Percentiles rank a stretch among this genome's conserved stretches.
These are phyloP conservation scores for Caranx ignobilis DNA, from an alignment of 2,113 vertebrate species.

Conservation along the genomic window DNA sequence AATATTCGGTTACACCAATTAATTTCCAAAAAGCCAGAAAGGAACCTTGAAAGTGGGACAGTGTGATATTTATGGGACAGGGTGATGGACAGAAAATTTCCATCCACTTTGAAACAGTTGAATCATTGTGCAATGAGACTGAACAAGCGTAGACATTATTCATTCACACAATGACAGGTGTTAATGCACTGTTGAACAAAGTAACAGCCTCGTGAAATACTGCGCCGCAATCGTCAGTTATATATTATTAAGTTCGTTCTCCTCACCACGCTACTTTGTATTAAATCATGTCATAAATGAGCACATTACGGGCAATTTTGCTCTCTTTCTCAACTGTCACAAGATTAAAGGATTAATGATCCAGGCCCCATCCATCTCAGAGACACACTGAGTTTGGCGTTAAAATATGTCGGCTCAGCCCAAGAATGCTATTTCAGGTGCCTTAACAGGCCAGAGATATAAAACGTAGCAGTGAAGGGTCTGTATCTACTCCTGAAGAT, in stretches of 20 bases:
- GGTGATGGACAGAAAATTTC: neutral
- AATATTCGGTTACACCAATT: neutral
- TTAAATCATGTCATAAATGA: constrained; percentile 48
- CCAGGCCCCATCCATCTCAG: constrained; percentile 32
- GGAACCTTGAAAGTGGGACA: neutral
- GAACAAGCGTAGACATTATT: neutral
- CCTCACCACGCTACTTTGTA: constrained; percentile 10
- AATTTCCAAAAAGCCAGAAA: constrained; percentile 1
- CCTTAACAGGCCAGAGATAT: constrained; percentile 22
- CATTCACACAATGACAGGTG: constrained; percentile 7
- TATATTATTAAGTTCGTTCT: constrained; percentile 12
- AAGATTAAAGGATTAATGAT: constrained; percentile 58
- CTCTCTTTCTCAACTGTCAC: constrained; percentile 46
- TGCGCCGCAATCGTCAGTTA: constrained; percentile 18
- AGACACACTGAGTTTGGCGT: constrained; percentile 21
- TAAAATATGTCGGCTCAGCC: constrained; percentile 48
- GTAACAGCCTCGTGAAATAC: constrained; percentile 29
- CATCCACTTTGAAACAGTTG: neutral
- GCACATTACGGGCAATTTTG: constrained; percentile 40
- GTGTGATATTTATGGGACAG: neutral
- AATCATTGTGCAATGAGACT: neutral
- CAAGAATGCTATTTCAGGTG: constrained; percentile 67
- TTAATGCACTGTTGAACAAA: constrained; percentile 42
- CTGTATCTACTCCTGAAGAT: constrained; percentile 55
- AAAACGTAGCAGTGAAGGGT: constrained; percentile 22